These are phyloP conservation scores for Tenrec ecaudatus DNA, from an alignment of 2,113 vertebrate genomes.

Conservation along the genomic window DNA sequence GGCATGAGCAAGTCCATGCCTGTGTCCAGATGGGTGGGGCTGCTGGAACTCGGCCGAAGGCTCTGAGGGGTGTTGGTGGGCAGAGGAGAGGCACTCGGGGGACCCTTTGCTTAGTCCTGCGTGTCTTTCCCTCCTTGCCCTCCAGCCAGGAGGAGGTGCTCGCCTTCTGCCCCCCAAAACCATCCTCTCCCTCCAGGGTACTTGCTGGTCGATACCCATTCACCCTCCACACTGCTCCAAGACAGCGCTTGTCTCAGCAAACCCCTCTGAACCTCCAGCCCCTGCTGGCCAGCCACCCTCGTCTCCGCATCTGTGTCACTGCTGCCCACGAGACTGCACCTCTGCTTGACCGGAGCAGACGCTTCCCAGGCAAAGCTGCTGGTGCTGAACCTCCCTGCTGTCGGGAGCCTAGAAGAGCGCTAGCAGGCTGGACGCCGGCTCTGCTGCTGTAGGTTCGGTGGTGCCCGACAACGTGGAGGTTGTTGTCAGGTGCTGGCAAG, in stretches of 20 bases:
- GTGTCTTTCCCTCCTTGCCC: background rate
- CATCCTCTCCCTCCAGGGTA: accelerated
- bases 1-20: accelerated
- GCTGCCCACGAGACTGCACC: no score
- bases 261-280: background rate
- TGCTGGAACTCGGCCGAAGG: accelerated
- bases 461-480: no score
- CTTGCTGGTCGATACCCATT: background rate
- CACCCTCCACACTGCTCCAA: background rate
- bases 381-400: no score
- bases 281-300: background rate
- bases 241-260: background rate
- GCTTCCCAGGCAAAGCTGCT: no score
- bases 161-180: accelerated
- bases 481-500: no score
- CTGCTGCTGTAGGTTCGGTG: no score
- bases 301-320: no score
- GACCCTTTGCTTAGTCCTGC: accelerated
- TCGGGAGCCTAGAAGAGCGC: no score
- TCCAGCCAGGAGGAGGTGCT: accelerated
- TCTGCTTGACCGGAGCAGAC: no score
- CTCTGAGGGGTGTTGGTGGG: background rate
- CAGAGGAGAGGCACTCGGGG: accelerated
- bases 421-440: no score
- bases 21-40: background rate